Base-by-base conservation (phyloP, 2,888 invertebrate species). In the Drosophila testacea region DNA sequence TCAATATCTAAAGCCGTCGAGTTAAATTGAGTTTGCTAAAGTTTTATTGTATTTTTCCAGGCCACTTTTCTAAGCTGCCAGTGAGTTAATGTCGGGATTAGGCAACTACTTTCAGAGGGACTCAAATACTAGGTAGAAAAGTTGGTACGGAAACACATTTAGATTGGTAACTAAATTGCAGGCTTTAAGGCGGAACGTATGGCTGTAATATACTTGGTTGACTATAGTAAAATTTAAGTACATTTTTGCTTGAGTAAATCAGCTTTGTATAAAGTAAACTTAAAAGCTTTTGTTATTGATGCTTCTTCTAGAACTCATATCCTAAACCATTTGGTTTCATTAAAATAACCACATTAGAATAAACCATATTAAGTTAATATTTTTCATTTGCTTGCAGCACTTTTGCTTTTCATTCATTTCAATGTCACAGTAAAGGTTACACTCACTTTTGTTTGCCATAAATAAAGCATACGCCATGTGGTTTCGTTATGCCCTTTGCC, bases 11-110 rank as follows among this genome's bases (percentile, higher is more conserved):
- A 71, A 72, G 57, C 62, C 62, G 44, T 63, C 42, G 73, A 62
- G 77, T 72, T 67, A 67, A 75, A 72, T 75, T 75, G 73, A 72
- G 73, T 72, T 77, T 72, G 55, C 34, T 27, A 55, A 76, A 76
- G 64, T 73, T 76, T 73, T 73, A 77, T 73, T 64, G 41, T 63
- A 56, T 41, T 42, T 61, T 66, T 75, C 41, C n/a, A 34, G 22
- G 57, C 22, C 22, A 32, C 52, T 48, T 55, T 60, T 42, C 44
- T 41, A 13, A 30, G 51, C 30, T 41, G 48, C 30, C 32, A 39
- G 51, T 57, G 32, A 59, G 44, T 66, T 61, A 71, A 66, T 66
- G 51, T 46, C 39, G 36, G 44, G 60, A 71, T 73, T 65, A 76
- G 47, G 39, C 36, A 50, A 65, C 52, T 48, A 7, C 44, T 50